Evolutionary conservation across 2,888 invertebrate species (phyloP).

Genomic region (Dexiosoma caninum): DNA sequence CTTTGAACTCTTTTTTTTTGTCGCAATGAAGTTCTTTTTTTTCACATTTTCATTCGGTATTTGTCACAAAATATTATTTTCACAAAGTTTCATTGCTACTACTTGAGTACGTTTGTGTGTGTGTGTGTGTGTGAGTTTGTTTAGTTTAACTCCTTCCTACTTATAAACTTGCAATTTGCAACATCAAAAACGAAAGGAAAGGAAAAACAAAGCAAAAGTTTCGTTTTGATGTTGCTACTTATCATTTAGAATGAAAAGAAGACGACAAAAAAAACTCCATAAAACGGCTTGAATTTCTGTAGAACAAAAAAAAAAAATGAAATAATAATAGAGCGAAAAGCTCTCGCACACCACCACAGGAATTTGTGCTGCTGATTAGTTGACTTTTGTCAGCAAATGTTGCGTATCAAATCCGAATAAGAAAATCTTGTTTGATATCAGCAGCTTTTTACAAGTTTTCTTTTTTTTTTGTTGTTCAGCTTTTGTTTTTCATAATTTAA

Average conservation of each 20-base stretch:
- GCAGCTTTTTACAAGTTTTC: too few species aligned
- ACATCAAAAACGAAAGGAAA: background rate
- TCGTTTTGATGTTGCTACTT: slow-evolving; percentile 48
- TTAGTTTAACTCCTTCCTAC: slow-evolving; percentile 36
- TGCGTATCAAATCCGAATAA: slow-evolving; percentile 47
- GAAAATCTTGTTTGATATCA: slow-evolving; percentile 43
- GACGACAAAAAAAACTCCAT: background rate
- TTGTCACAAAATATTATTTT: slow-evolving; percentile 50
- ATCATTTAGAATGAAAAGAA: background rate
- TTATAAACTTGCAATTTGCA: too few species aligned
- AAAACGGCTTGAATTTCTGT: slow-evolving; percentile 33
- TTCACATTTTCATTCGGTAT: background rate
- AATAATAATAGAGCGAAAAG: slow-evolving; percentile 2
- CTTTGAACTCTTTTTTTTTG: slow-evolving; percentile 24
- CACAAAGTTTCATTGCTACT: slow-evolving; percentile 11
- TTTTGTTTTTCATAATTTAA: background rate
- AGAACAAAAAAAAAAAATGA: slow-evolving; percentile 4
- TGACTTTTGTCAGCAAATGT: slow-evolving; percentile 55
- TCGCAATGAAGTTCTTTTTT: slow-evolving; percentile 2
- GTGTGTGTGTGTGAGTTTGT: background rate
- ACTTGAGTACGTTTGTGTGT: background rate
- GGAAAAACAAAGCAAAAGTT: slow-evolving; percentile 4
- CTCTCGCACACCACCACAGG: background rate
- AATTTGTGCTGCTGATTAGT: slow-evolving; percentile 56
- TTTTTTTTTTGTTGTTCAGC: background rate